phyloP scores from a whole-genome alignment of 2,113 vertebrate genomes.

The Elachura formosa region DNA sequence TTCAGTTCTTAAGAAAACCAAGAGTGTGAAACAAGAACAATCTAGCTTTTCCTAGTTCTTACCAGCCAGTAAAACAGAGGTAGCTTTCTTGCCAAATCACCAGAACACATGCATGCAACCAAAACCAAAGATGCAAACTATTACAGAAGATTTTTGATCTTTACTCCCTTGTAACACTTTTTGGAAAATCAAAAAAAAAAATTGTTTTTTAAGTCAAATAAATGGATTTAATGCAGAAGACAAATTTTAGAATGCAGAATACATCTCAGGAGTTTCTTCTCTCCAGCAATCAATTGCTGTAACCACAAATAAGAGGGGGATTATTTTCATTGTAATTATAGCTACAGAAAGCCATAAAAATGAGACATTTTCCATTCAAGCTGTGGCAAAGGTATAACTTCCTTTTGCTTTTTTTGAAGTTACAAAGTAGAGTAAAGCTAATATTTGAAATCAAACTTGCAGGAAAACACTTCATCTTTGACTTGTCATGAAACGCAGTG shows the following conservation, averaged over 20 bases:
- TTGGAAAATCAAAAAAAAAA: neutral
- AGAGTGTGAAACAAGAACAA: neutral
- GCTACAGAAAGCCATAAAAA: neutral
- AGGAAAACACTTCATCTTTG: neutral
- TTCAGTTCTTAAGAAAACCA: neutral
- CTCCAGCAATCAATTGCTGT: neutral
- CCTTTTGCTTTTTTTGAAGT: neutral
- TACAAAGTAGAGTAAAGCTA: neutral
- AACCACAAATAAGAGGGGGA: neutral
- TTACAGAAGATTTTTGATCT: neutral
- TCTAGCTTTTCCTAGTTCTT: neutral
- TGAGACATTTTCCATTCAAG: neutral
- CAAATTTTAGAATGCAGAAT: neutral
- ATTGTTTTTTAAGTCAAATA: neutral
- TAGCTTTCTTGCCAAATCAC: neutral
- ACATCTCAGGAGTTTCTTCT: neutral
- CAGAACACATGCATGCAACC: neutral
- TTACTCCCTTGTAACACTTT: neutral
- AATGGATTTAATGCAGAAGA: neutral
- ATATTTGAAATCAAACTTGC: neutral
- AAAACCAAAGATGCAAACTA: neutral
- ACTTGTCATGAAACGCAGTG: neutral
- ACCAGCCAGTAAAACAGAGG: neutral
- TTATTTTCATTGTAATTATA: neutral
- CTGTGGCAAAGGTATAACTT: neutral